Evolutionary conservation across 1,140 invertebrate species (phyloP), one percentile per base, ranked within the genome.

Genomic region (Euglossa dilemma): DNA sequence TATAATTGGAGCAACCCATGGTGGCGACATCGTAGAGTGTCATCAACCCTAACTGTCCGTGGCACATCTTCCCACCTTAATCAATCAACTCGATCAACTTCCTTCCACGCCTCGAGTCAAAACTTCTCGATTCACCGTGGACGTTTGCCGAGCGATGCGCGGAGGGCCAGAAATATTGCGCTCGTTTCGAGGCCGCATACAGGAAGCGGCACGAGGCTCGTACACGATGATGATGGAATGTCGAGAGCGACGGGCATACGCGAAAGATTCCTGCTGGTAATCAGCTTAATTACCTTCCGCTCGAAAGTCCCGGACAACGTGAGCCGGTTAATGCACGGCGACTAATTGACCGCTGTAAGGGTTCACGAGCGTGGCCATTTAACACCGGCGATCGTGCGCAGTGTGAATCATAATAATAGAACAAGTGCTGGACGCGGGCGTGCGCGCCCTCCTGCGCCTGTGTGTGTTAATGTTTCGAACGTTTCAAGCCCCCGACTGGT

Each of bases 251-350:
- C 77, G 36, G 52, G 50, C 43, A 47, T 75, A 83, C 73, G 74
- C 80, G 80, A 83, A 83, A 77, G 80, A 82, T 82, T 82, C 80
- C 73, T 71, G 59, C 43, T 56, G 64, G 72, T 70, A 80, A 85
- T 85, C 79, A 61, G 85, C 56, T 86, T 87, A 78, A 83, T 87
- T 87, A 87, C 70, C 85, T 87, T 83, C 80, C 80, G 80, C 57
- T 85, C 66, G 72, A 85, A 64, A 84, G 76, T 80, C 69, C 50
- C 72, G 66, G 36, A 57, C 80, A 83, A 69, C 74, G 80, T 77
- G 80, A 69, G 61, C 63, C 67, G 85, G 76, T 74, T 78, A 83
- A 83, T 76, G 63, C 67, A 83, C 54, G 67, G 73, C 73, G 69
- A 83, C 73, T 86, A 87, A 83, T 86, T 87, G 74, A 87, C 85